Evolutionary conservation across 2,113 vertebrate genomes (phyloP), one percentile per base, ranked within the genome.

Genomic region (Callithrix jacchus): DNA sequence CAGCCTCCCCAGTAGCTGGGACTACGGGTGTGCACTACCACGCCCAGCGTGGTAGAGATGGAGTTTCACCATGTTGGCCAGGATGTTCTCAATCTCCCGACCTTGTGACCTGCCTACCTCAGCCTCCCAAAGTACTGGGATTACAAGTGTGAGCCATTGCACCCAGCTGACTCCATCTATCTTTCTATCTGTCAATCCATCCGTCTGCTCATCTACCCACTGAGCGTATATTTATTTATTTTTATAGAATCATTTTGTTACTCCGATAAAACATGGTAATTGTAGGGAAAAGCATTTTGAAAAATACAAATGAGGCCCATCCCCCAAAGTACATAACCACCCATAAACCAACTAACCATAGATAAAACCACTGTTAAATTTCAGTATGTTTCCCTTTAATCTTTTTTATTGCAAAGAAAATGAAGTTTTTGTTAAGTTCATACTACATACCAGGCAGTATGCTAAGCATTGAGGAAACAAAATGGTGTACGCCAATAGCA

Each of bases 341-440:
- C 13, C 5, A 6, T 66, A 87, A 87, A 70, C 25, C 21, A 40
- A 82, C 54, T 47, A 93, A 71, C n/a, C 32, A 66, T 18, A 61
- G 21, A 73, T 88, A 96, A 85, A 52, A 82, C 37, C 17, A 77
- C 25, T 76, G 17, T 70, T 85, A 64, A 18, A 58, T 96, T 90
- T 90, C 58, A 21, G 11, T 80, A 21, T 81, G 12, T 86, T 52
- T 95, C 66, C 40, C 64, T 94, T 20, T 86, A 68, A 81, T 73
- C 18, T n/a, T 93, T 94, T 70, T 90, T 92, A 12, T 56, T 95
- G n/a, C 16, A 58, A 8, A 52, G 81, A 87, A 95, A 88, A 86
- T 23, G 17, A 91, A 81, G 32, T 32, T 71, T 92, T 91, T 68
- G 45, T 14, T 94, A 56, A 93, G 37, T 73, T 21, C 23, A 5